Percentiles rank a stretch among this genome's conserved stretches.
Evolutionary conservation across 1,140 invertebrate species (phyloP).

Genomic region (Oscheius sp.): DNA sequence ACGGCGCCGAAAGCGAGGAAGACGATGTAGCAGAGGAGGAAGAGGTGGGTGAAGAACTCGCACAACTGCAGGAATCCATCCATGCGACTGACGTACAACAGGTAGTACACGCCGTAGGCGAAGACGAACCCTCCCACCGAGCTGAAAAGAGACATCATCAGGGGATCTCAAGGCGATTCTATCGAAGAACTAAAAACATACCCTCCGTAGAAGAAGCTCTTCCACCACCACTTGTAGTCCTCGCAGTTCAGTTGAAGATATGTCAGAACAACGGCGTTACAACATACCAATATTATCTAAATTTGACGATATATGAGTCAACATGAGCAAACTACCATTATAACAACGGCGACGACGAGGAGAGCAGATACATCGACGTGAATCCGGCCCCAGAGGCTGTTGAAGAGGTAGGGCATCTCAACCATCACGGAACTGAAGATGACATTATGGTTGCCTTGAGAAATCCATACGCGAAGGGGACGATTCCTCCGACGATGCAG

Average conservation of each 20-base stretch:
- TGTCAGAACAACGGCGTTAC: constrained; percentile 11
- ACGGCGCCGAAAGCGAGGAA: not conserved
- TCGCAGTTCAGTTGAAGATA: constrained; percentile 20
- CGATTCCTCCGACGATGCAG: not conserved
- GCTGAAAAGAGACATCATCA: not conserved
- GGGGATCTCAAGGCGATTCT: not conserved
- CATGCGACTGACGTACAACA: not conserved
- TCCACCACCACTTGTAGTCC: constrained; percentile 25
- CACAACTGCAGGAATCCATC: not conserved
- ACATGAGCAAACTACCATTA: not conserved
- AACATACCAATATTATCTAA: not conserved
- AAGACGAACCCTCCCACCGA: not conserved
- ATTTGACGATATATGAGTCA: not conserved
- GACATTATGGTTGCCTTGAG: not conserved
- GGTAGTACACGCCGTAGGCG: constrained; percentile 1
- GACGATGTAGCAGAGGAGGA: not conserved
- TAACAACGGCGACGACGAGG: not conserved
- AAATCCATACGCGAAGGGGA: not conserved
- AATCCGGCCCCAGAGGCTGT: constrained; percentile 14
- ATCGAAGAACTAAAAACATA: not conserved
- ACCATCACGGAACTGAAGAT: constrained; percentile 15
- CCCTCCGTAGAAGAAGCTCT: constrained; percentile 13
- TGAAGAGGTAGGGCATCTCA: constrained; percentile 16
- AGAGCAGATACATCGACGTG: not conserved
- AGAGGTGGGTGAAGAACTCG: constrained; percentile 12